Conservation (phyloP, 1,140 invertebrate species). For the Drosophila varians region DNA sequence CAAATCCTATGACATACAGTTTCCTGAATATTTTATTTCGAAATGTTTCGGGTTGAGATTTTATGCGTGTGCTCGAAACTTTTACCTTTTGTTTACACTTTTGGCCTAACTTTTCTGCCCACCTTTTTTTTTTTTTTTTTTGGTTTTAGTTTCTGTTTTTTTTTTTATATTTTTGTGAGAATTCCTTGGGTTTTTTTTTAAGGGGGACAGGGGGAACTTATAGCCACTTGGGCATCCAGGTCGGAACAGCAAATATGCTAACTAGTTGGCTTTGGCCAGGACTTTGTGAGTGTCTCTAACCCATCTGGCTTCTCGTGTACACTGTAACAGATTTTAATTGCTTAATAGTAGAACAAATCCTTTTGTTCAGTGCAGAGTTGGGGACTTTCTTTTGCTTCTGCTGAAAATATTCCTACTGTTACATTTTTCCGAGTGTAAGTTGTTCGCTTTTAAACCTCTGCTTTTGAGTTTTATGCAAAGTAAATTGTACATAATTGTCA, state of each 20-base stretch:
- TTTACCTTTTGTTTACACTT: conserved; percentile 29
- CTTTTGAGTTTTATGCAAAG: conserved; percentile 75
- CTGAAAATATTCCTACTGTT: not conserved
- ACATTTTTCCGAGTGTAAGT: not conserved
- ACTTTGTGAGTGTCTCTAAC: conserved; percentile 2
- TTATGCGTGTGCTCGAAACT: conserved; percentile 24
- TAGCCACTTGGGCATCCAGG: conserved; percentile 11
- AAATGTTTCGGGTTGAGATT: conserved; percentile 6
- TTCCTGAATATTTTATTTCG: conserved; percentile 17
- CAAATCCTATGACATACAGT: conserved; percentile 8
- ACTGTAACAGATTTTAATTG: not conserved
- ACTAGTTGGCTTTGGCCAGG: conserved; percentile 43
- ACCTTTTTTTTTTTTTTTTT: not conserved
- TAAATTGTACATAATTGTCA: conserved; percentile 79
- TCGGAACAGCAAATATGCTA: conserved; percentile 52
- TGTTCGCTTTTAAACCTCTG: conserved; percentile 41
- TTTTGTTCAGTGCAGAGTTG: not conserved
- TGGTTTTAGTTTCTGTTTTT: not conserved
- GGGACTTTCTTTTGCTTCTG: too few relatives aligned
- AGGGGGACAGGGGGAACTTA: too few relatives aligned
- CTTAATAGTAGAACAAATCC: not conserved
- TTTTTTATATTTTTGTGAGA: conserved; percentile 2
- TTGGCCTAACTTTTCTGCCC: conserved; percentile 23
- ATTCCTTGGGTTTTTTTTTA: conserved; percentile 16
- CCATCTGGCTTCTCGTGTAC: not conserved